Conservation (phyloP, 2,797 vertebrate species). For the Enteromius fasciolatus region DNA sequence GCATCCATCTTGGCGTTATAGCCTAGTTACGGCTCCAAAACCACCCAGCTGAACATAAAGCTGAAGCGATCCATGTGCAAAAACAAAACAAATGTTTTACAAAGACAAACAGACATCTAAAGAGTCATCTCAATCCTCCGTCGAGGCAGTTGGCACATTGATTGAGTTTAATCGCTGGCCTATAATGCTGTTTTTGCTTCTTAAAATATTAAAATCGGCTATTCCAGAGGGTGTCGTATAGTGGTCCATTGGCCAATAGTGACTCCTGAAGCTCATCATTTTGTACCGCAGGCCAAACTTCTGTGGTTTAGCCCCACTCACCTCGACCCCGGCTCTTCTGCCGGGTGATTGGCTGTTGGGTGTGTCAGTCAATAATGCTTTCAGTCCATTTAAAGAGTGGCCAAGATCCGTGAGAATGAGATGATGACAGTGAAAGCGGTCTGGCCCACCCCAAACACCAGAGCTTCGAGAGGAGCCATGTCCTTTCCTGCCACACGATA, state of each 20-base stretch:
- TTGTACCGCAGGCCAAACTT: constrained; percentile 4
- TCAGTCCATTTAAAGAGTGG: constrained; percentile 82
- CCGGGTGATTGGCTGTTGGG: constrained; percentile 13
- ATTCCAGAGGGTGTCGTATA: background rate
- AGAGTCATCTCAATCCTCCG: constrained; percentile 12
- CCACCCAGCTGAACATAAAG: constrained; percentile 31
- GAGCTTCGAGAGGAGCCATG: constrained; percentile 94
- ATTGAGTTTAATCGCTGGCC: constrained; percentile 37
- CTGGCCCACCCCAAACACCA: constrained; percentile 94
- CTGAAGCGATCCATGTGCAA: constrained; percentile 36
- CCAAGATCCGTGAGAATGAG: constrained; percentile 93
- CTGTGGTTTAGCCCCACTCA: constrained; percentile 4
- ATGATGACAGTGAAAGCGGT: constrained; percentile 90
- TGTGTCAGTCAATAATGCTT: constrained; percentile 22
- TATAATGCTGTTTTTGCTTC: constrained; percentile 21
- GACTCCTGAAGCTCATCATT: constrained; percentile 36
- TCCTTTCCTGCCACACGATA: constrained; percentile 97
- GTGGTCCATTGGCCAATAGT: background rate
- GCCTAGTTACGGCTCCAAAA: background rate
- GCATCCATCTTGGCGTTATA: background rate
- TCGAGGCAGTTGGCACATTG: constrained; percentile 43
- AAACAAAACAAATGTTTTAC: constrained; percentile 37
- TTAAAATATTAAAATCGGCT: background rate
- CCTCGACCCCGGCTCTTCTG: constrained; percentile 11
- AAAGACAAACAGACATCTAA: constrained; percentile 14